Evolutionary conservation across 1,140 invertebrate species (phyloP), one percentile per base, ranked within the genome.

Genomic region (Physella acuta): DNA sequence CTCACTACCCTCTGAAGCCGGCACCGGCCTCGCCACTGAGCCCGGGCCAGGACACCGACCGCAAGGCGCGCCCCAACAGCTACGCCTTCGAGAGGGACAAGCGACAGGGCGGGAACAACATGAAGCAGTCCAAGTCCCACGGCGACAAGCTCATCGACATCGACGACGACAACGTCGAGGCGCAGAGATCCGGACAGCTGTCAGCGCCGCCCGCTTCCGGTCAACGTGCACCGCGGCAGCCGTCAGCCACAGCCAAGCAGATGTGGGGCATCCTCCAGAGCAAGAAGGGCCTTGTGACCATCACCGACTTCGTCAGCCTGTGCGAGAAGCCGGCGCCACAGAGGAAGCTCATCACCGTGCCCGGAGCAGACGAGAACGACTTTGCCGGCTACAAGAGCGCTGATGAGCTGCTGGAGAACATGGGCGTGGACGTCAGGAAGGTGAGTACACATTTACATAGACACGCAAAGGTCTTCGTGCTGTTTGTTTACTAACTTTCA

Each of bases 381-480:
- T 83, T 82, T 74, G 73, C 75, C 31, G 76, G 78, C 39, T 82
- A 80, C 68, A 59, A 61, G 17, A 73, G 64, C 14, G 74, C 77
- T 26, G 75, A 77, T 26, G 81, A 83, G 24, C 28, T 84, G 75
- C 71, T 84, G 20, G 81, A 83, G 30, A 75, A 74, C 67, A 61
- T 82, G 61, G 78, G 77, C 26, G 79, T 84, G 2, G 81, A 84
- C 55, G 76, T 80, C n/a, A 77, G 75, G 68, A 82, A 81, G 79
- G 82, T 84, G 70, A 56, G 78, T 52, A n/a, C n/a, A n/a, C n/a
- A n/a, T n/a, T n/a, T n/a, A n/a, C n/a, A n/a, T n/a, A n/a, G n/a
- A n/a, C n/a, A n/a, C n/a, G n/a, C n/a, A n/a, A n/a, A n/a, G n/a
- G n/a, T n/a, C n/a, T n/a, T n/a, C n/a, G n/a, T n/a, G n/a, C n/a